These are phyloP conservation scores for Aethes cnicana DNA, from an alignment of 2,888 invertebrate species.

Conservation along the genomic window DNA sequence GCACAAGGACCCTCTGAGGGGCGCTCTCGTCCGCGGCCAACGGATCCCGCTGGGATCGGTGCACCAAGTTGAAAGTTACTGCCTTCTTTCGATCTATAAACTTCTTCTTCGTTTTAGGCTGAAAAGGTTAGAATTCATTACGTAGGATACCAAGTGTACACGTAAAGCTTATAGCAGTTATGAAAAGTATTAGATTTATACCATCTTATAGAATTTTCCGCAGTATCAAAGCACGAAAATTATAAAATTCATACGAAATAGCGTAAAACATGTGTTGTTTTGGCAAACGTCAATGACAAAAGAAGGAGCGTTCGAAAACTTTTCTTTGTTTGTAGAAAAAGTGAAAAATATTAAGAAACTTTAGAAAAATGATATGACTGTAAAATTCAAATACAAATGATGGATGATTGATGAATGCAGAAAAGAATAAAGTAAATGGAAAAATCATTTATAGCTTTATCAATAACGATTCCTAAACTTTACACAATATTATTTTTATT, in stretches of 20 bases:
- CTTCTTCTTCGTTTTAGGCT: constrained; percentile 88
- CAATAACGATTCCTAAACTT: too few relatives aligned
- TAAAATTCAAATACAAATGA: too few relatives aligned
- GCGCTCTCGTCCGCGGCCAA: constrained; percentile 93
- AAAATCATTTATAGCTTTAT: too few relatives aligned
- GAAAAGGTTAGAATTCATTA: constrained; percentile 47
- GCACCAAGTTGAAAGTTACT: constrained; percentile 95
- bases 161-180: too few relatives aligned
- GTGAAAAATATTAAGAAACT: too few relatives aligned
- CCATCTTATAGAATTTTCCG: constrained; percentile 18
- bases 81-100: constrained; percentile 96
- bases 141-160: constrained; percentile 1
- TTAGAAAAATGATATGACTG: too few relatives aligned
- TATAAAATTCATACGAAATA: constrained; percentile 15
- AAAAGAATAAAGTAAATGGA: too few relatives aligned
- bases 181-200: background rate
- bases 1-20: constrained; percentile 92
- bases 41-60: constrained; percentile 97
- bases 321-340: too few relatives aligned
- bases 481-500: too few relatives aligned
- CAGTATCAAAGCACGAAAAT: background rate
- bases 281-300: constrained; percentile 42
- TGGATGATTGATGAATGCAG: too few relatives aligned
- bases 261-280: constrained; percentile 67
- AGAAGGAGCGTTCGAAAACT: constrained; percentile 2